Evolutionary conservation across 2,113 vertebrate species (phyloP).

Genomic region (Cavia aperea): DNA sequence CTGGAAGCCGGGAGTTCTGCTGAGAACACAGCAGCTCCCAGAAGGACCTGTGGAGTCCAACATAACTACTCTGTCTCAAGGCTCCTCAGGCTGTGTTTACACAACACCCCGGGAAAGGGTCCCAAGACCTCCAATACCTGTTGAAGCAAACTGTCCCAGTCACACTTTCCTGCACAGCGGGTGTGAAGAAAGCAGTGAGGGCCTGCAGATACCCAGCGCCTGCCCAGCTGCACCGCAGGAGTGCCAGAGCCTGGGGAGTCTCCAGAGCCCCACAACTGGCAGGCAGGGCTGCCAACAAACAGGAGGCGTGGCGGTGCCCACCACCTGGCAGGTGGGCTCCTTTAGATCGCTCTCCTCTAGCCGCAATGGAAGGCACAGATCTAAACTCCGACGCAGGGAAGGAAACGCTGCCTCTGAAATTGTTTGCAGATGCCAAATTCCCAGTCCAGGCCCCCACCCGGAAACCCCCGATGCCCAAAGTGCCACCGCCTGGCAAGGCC

Average conservation of each 20-base stretch:
- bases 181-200: background rate
- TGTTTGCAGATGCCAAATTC: conserved; percentile 57
- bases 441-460: background rate
- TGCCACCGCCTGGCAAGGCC: conserved; percentile 1
- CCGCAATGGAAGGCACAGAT: background rate
- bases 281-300: too few relatives aligned
- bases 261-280: background rate
- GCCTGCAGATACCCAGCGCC: background rate
- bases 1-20: background rate
- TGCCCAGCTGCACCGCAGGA: background rate
- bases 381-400: background rate
- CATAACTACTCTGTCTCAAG: background rate
- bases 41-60: conserved; percentile 1
- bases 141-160: conserved; percentile 1
- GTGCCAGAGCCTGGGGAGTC: background rate
- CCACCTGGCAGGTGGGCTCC: background rate
- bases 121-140: conserved; percentile 21
- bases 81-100: conserved; percentile 25
- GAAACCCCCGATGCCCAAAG: conserved; percentile 16
- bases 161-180: background rate
- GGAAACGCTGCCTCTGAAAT: conserved; percentile 26
- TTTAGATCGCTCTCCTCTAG: background rate
- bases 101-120: conserved; percentile 22
- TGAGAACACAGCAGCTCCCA: background rate
- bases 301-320: background rate